Evolutionary conservation across 2,888 invertebrate species (phyloP).

Genomic region (Leptinotarsa juncta): DNA sequence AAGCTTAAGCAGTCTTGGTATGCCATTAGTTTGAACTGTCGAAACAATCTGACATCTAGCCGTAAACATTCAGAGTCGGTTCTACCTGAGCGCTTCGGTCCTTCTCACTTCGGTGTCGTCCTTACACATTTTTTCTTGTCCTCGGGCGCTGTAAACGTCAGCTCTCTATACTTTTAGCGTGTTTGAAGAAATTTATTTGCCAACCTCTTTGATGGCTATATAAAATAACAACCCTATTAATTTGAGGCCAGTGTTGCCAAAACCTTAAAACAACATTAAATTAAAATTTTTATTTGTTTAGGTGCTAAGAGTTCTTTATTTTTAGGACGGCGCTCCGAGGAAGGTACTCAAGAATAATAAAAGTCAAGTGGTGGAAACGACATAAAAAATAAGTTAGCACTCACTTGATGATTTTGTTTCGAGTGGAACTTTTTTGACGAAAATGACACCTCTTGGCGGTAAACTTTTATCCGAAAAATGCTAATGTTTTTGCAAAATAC

Average conservation of each 20-base stretch:
- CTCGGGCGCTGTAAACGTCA: conserved; percentile 58
- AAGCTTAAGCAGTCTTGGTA: conserved; percentile 9
- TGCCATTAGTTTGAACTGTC: conserved; percentile 30
- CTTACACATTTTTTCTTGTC: conserved; percentile 57
- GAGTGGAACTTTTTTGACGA: neutral
- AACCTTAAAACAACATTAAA: conserved; percentile 45
- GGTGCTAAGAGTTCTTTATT: conserved; percentile 33
- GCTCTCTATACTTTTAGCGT: conserved; percentile 57
- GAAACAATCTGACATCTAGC: conserved; percentile 35
- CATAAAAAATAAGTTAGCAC: conserved; percentile 42
- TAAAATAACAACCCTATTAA: conserved; percentile 51
- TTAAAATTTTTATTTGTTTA: conserved; percentile 44
- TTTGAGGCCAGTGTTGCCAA: conserved; percentile 44
- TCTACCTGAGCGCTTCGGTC: conserved; percentile 50
- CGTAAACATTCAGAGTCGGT: conserved; percentile 54
- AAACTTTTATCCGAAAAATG: neutral
- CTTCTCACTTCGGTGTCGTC: conserved; percentile 52
- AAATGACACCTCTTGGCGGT: conserved; percentile 28
- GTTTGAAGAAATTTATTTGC: conserved; percentile 59
- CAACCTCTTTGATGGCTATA: conserved; percentile 57
- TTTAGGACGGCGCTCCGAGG: conserved; percentile 35
- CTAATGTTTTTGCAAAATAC: neutral
- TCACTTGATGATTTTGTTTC: conserved; percentile 34
- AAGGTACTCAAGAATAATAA: conserved; percentile 41
- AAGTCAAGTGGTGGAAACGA: conserved; percentile 39